A percentile compares a stretch with the other conserved stretches of the same genome.
These are phyloP conservation scores for Scolanthus callimorphus DNA, from an alignment of 92 coral and sea anemone genomes.

Conservation along the genomic window DNA sequence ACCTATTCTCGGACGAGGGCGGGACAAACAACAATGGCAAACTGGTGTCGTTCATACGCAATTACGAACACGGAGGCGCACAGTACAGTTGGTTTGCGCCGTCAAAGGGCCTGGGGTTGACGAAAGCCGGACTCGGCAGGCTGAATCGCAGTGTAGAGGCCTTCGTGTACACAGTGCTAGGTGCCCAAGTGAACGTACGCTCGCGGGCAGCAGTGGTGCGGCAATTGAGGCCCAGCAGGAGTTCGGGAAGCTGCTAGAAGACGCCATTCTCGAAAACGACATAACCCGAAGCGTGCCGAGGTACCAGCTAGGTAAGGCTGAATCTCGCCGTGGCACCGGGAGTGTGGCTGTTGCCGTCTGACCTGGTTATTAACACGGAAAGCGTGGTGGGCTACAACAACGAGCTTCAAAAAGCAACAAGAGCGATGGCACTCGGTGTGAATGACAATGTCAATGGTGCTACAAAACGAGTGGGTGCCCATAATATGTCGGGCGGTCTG, in stretches of 20 bases:
- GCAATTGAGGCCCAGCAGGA: constrained; percentile 13
- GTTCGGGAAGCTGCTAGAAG: constrained; percentile 14
- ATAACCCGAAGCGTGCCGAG: constrained; percentile 26
- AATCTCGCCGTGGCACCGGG: constrained; percentile 31
- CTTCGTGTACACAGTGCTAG: constrained; percentile 12
- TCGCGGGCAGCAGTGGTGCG: background rate
- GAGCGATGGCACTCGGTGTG: constrained; percentile 22
- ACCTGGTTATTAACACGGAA: constrained; percentile 14
- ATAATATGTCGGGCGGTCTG: constrained; percentile 9
- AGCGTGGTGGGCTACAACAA: constrained; percentile 31
- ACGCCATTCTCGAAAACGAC: constrained; percentile 11
- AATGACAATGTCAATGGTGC: constrained; percentile 24
- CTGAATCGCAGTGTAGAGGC: constrained; percentile 27
- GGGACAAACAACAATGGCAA: constrained; percentile 4
- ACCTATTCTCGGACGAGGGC: constrained; percentile 14
- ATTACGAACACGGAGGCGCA: background rate
- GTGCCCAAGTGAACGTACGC: constrained; percentile 14
- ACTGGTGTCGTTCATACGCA: background rate
- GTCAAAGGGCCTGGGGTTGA: too few species aligned
- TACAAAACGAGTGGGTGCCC: constrained; percentile 11
- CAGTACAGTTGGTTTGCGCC: too few species aligned
- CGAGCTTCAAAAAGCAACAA: constrained; percentile 27
- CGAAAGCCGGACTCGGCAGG: constrained; percentile 21
- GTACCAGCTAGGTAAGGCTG: constrained; percentile 25
- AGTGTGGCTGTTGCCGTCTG: constrained; percentile 23